Evolutionary conservation across 2,113 vertebrate genomes (phyloP), one percentile per base, ranked within the genome.

Genomic region (Menura novaehollandiae): DNA sequence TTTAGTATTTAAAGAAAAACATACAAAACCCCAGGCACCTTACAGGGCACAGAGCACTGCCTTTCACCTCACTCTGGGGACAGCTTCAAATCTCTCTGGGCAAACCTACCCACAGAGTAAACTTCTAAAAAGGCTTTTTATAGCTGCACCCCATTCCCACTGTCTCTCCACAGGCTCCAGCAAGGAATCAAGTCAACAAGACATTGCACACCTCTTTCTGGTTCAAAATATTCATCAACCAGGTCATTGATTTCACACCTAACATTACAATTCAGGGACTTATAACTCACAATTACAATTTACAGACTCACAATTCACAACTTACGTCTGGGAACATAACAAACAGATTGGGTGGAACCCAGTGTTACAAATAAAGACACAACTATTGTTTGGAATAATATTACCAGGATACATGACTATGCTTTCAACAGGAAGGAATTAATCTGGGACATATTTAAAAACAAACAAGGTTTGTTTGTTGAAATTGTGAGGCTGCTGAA

Each of bases 91-190:
- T 24, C 51, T 53, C 91, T 28, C 91, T 44, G 75, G 64, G 71
- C 78, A 88, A 20, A 73, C 43, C 75, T 87, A 84, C 35, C 63
- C 78, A 74, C 88, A 59, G 59, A 60, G 58, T 16, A 62, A 95
- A 78, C 56, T 88, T 67, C 74, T 49, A 92, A 88, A 56, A 53
- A 78, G 51, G 89, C 52, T 96, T 95, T 97, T 95, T 96, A 94
- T 90, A 97, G 91, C 67, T 71, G 83, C 76, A 67, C 74, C 63
- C 52, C 77, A 62, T 89, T 96, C 93, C 86, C 95, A 76, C 6
- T 15, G 80, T 44, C 89, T 73, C 68, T 96, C 55, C 32, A 51
- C 35, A 86, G 88, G 55, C 75, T 91, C 44, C 88, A 94, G 89
- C 41, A 14, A 44, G 80, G 96, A 93, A 82, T 91, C 72, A 26